phyloP scores from a whole-genome alignment of 1,140 invertebrate genomes.

The Pentalonia nigronervosa region DNA sequence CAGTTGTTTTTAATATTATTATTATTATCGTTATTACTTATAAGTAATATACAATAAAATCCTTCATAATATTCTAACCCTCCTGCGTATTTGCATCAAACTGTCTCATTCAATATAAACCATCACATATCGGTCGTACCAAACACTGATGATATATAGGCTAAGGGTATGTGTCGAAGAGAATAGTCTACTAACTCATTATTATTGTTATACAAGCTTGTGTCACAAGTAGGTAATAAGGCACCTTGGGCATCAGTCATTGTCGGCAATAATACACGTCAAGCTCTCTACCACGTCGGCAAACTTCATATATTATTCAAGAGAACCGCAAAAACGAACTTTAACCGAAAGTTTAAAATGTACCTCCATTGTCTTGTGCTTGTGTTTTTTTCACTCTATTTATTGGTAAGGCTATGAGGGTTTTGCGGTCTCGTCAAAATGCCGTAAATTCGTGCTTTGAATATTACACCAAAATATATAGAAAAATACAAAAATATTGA shows the following conservation, averaged over 20 bases:
- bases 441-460: neutral
- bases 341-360: constrained; percentile 36
- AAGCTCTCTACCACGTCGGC: constrained; percentile 14
- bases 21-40: neutral
- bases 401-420: too few species aligned
- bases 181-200: constrained; percentile 40
- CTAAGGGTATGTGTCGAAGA: constrained; percentile 19
- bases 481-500: constrained; percentile 4
- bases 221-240: constrained; percentile 46
- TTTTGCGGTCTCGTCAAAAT: neutral
- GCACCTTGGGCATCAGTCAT: constrained; percentile 52
- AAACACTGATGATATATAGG: neutral
- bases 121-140: neutral
- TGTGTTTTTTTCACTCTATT: neutral
- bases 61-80: neutral
- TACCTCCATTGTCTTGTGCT: constrained; percentile 23
- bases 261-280: constrained; percentile 55
- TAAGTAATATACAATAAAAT: neutral
- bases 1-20: neutral
- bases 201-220: constrained; percentile 33
- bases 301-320: constrained; percentile 55
- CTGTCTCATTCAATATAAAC: constrained; percentile 21
- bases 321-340: constrained; percentile 29
- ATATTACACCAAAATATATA: neutral
- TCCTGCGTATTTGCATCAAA: neutral